Base-by-base conservation (phyloP, 2,113 vertebrate species). In the Saguinus imperator region DNA sequence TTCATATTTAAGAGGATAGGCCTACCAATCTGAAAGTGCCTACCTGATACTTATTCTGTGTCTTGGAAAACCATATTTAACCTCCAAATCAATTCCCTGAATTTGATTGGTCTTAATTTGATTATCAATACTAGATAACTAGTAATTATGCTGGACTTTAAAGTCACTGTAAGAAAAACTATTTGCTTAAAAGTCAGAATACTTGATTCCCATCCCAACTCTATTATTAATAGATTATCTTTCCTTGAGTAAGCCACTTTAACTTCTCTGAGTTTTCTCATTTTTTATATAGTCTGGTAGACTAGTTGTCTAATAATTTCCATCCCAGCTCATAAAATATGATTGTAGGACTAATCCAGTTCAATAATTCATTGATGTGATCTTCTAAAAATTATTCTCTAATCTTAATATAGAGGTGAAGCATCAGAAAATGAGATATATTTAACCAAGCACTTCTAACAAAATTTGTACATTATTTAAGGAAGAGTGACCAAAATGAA, bases 351-450 rank as follows among this genome's bases (percentile, higher is more conserved):
- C 25, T 88, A 93, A 88, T 64, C 17, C 6, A 88, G 25, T 73
- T 96, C 52, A 93, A 93, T 88, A 93, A 89, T 96, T 97, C 35
- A 91, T 55, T 91, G 91, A 43, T 91, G n/a, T 10, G 50, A 89
- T 79, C 95, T 96, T 94, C 58, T 81, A 89, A 97, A 92, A 91
- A 86, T 68, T 95, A 81, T 81, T 94, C 37, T 94, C 43, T 75
- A 79, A 82, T 55, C 12, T 14, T 86, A 72, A 87, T 68, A 86
- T 72, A 93, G 17, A 88, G 75, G n/a, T 25, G 91, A 87, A 96
- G 23, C 94, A 27, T 73, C 80, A 94, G 64, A 81, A 75, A 94
- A 92, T n/a, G 52, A 95, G 35, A 55, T 72, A 1, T 29, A 76
- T 86, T 96, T 95, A 92, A 87, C n/a, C 27, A 76, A 92, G 85